phyloP scores from a whole-genome alignment of 2,113 vertebrate species.

The Chaetodon auriga region DNA sequence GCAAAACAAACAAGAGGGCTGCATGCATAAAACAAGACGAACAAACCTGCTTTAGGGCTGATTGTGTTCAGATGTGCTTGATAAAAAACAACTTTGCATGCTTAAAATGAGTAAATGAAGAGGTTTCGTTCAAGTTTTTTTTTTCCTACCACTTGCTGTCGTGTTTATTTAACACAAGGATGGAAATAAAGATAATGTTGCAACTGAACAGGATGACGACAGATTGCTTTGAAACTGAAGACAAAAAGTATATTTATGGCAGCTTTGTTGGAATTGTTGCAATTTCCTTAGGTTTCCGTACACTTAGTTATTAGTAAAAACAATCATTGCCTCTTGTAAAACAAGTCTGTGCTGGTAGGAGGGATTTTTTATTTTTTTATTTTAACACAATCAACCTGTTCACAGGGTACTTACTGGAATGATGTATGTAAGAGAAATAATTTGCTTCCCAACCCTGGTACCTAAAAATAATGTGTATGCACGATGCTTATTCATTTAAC shows the following conservation, averaged over 20 bases:
- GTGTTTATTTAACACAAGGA: neutral
- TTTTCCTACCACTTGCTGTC: neutral
- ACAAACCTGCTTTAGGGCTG: conserved; percentile 60
- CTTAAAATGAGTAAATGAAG: conserved; percentile 52
- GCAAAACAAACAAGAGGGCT: conserved; percentile 70
- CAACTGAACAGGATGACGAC: conserved; percentile 20
- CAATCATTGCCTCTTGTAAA: neutral
- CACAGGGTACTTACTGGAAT: neutral
- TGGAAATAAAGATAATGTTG: conserved; percentile 15
- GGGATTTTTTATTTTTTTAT: too few species aligned
- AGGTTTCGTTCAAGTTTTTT: conserved; percentile 28
- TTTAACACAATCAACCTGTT: neutral
- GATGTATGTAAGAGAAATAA: neutral
- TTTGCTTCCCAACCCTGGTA: neutral
- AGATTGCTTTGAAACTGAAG: neutral
- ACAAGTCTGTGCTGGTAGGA: neutral
- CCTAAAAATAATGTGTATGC: neutral
- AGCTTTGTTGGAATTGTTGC: neutral
- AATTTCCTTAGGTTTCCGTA: neutral
- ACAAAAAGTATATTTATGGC: neutral
- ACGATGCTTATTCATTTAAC: neutral
- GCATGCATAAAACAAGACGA: conserved; percentile 55
- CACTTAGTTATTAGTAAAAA: neutral
- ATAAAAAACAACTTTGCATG: conserved; percentile 51
- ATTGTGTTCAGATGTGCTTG: conserved; percentile 74